Evolutionary conservation across 2,113 vertebrate species (phyloP).

Genomic region (Epinephelus moara): DNA sequence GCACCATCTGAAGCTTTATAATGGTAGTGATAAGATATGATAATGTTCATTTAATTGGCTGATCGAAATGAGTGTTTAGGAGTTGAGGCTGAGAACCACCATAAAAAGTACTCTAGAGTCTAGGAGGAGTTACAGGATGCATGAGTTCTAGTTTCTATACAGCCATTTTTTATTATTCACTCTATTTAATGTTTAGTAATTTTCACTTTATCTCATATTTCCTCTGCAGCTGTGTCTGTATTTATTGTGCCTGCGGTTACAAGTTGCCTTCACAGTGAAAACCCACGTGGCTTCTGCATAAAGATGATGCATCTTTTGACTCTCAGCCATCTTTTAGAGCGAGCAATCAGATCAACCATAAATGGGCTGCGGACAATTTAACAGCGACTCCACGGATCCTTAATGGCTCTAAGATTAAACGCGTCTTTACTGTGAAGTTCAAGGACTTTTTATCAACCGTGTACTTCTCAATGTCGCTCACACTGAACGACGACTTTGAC

Average conservation of each 20-base stretch:
- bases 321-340: slow-evolving; percentile 11
- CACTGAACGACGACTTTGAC: not conserved
- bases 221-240: not conserved
- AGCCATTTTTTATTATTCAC: too few species aligned
- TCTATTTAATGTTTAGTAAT: too few species aligned
- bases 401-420: slow-evolving; percentile 19
- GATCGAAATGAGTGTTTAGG: too few species aligned
- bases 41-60: too few species aligned
- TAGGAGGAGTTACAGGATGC: not conserved
- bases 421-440: not conserved
- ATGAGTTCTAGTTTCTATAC: not conserved
- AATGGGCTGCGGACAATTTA: slow-evolving; percentile 16
- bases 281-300: slow-evolving; percentile 1
- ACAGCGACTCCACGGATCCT: not conserved
- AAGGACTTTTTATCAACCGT: not conserved
- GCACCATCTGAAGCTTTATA: too few species aligned
- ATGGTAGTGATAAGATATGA: too few species aligned
- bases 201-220: not conserved
- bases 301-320: slow-evolving; percentile 46
- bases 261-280: not conserved
- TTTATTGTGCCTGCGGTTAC: not conserved
- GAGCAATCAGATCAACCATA: slow-evolving; percentile 14
- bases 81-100: not conserved
- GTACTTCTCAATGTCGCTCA: slow-evolving; percentile 4
- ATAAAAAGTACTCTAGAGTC: not conserved